Conservation (phyloP, 2,113 vertebrate species). For the Pampusana beccarii region DNA sequence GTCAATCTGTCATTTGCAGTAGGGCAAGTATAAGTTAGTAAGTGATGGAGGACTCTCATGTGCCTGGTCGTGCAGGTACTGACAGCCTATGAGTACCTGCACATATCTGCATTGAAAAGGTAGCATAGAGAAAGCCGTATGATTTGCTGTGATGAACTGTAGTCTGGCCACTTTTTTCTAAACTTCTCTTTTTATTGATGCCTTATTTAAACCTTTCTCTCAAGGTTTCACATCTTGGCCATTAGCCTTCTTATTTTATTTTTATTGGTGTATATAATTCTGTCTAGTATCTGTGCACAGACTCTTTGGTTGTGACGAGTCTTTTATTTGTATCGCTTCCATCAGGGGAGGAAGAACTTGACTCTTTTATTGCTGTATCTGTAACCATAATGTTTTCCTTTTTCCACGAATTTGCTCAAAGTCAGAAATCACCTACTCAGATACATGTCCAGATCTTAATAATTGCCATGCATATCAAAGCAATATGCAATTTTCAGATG, state of each 20-base stretch:
- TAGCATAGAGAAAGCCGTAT: neutral
- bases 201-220: neutral
- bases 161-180: neutral
- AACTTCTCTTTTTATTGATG: neutral
- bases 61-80: neutral
- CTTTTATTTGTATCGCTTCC: slow-evolving; percentile 1
- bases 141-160: neutral
- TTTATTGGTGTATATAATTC: neutral
- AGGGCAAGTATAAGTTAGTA: neutral
- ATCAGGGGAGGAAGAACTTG: neutral
- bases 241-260: slow-evolving; percentile 9
- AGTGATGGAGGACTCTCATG: neutral
- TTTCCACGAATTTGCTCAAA: neutral
- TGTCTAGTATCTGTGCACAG: neutral
- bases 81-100: neutral
- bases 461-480: neutral
- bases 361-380: neutral
- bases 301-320: neutral
- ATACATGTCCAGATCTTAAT: neutral
- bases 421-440: neutral
- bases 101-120: neutral
- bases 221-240: neutral
- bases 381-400: neutral
- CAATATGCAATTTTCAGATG: neutral
- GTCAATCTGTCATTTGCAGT: neutral